Base-by-base conservation (phyloP, 2,888 invertebrate species). In the Cremastinae sp. region DNA sequence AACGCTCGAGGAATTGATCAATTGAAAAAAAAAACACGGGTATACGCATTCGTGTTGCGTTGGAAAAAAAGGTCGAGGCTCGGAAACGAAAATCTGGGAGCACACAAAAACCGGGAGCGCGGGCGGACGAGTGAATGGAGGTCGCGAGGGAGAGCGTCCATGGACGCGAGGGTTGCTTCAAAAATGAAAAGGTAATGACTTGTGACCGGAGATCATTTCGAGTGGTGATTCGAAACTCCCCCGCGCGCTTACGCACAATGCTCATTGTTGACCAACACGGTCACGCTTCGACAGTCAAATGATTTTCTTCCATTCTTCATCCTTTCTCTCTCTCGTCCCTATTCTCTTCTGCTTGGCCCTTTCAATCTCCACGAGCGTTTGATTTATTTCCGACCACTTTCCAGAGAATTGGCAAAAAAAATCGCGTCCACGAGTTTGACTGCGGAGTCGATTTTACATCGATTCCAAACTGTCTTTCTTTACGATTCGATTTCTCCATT, bases 181-280 rank as follows among this genome's bases (percentile, higher is more conserved):
- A 88, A 28, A 88, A 86, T 86, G 87, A 88, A 86, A 88, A 88
- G 85, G 85, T 87, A 89, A 89, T 88, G 89, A 87, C 87, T 88
- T 86, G 88, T 88, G 88, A 89, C 87, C 86, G 87, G 84, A 84
- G 86, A 88, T 88, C 85, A 87, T 88, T 88, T 87, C 81, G 84
- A 87, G 85, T 84, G 84, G 83, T 73, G 76, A 65, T 70, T 70
- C 61, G 49, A 61, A 65, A 77, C 59, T 69, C 49, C 61, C 65
- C 78, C 82, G 80, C 79, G 71, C 22, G 80, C 83, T 81, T 71
- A 70, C 43, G 51, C 69, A 84, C 85, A 86, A 86, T 84, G 83
- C 83, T 85, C 85, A 88, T 88, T 88, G 88, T 88, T 88, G 88
- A 83, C 85, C 87, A 83, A 88, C 88, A 88, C 85, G 85, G 86